These are phyloP conservation scores for Oreochromis tanganicae DNA, from an alignment of 2,113 vertebrate genomes.

Conservation along the genomic window DNA sequence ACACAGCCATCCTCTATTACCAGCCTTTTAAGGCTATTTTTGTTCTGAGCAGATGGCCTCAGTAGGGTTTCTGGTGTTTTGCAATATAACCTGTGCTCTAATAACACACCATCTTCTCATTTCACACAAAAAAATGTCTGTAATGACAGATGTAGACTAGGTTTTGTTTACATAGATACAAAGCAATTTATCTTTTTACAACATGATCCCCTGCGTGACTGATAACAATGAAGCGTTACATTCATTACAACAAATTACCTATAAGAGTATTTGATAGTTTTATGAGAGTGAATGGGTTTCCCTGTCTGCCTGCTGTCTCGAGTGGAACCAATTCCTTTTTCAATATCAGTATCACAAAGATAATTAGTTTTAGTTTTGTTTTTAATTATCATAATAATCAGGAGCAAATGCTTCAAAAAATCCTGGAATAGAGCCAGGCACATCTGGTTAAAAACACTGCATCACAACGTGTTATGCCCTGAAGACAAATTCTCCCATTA, in stretches of 20 bases:
- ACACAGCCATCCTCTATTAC: not conserved
- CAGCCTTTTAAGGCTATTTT: not conserved
- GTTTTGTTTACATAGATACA: not conserved
- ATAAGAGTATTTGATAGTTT: not conserved
- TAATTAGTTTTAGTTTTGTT: not conserved
- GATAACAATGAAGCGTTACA: not conserved
- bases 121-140: not conserved
- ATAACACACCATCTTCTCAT: not conserved
- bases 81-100: not conserved
- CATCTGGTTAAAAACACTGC: not conserved
- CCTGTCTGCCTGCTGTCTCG: not conserved
- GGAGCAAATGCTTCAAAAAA: not conserved
- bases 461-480: not conserved
- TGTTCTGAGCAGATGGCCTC: slow-evolving; percentile 7
- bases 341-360: not conserved
- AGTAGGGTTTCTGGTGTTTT: slow-evolving; percentile 7
- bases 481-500: not conserved
- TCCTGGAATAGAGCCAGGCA: not conserved
- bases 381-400: not conserved
- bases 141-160: not conserved
- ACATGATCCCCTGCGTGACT: not conserved
- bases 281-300: not conserved
- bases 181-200: not conserved
- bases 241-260: not conserved
- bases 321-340: not conserved